Base-by-base conservation (phyloP, 2,797 vertebrate species). In the Pipistrellus kuhlii region DNA sequence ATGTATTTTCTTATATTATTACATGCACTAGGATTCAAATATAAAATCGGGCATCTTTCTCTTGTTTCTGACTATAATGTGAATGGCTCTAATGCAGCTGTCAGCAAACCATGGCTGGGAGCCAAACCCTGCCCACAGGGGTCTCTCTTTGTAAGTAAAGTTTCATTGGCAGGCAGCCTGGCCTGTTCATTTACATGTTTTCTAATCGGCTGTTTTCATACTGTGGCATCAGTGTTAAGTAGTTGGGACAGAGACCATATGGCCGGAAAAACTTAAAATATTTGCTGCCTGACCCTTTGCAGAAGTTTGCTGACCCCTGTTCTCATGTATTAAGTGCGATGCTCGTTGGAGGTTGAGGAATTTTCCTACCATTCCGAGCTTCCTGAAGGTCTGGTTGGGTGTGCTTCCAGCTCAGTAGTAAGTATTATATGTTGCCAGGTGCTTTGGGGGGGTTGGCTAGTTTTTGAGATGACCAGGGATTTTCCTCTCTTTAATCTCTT, bases 191-290 rank as follows among this genome's bases (percentile, higher is more conserved):
- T 27, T 23, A 48, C 48, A 0, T 32, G 1, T 6, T 15, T 12
- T 35, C 38, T 59, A 9, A 41, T 27, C 14, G 46, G 38, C 30
- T 5, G 38, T 10, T n/a, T 21, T 27, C 25, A 0, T 0, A 41
- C 38, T 48, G 8, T 23, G 4, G 4, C 41, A 2, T 2, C 9
- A 0, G 51, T 2, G 27, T 23, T 10, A 41, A 38, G 3, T 30
- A 38, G 15, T 18, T 46, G 51, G 32, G 69, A 75, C 5, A 10
- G 38, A 68, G 59, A n/a, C 82, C 57, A 8, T 20, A 25, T 32
- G n/a, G 75, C 82, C 21, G 5, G 14, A 15, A 13, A 44, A 23
- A 14, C 77, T 48, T 69, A 4, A 23, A 8, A 9, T 41, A 2
- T 35, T 23, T 38, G 32, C 59, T 6, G 0, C 69, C 20, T 17